Evolutionary conservation across 2,797 vertebrate species (phyloP).

Genomic region (Scyliorhinus canicula): DNA sequence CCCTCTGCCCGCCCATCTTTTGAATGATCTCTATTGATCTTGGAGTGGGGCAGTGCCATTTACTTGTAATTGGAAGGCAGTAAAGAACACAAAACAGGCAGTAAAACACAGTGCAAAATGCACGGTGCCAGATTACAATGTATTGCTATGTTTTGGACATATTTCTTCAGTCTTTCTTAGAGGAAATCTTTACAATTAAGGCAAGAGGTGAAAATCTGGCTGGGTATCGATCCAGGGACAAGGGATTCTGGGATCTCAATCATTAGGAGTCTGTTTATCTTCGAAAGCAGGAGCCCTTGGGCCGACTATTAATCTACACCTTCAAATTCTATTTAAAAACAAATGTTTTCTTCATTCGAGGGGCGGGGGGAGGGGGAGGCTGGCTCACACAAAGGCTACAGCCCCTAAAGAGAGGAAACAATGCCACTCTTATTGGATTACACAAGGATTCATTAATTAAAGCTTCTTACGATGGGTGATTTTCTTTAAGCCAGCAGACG

Average conservation of each 20-base stretch:
- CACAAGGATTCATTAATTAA: constrained; percentile 1
- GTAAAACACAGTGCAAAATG: constrained; percentile 38
- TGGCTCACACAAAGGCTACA: not conserved
- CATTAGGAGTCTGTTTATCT: constrained; percentile 35
- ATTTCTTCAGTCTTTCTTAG: not conserved
- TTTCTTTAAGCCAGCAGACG: not conserved
- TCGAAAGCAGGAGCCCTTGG: not conserved
- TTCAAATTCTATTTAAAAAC: not conserved
- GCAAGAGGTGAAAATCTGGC: not conserved
- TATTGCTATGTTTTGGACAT: constrained; percentile 29
- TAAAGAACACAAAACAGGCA: constrained; percentile 18
- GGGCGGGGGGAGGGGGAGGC: too few relatives aligned
- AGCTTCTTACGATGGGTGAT: not conserved
- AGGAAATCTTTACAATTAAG: constrained; percentile 34
- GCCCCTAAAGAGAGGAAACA: not conserved
- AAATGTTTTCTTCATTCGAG: not conserved
- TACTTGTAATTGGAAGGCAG: constrained; percentile 34
- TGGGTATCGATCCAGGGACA: not conserved
- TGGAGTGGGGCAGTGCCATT: not conserved
- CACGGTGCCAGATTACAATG: constrained; percentile 1
- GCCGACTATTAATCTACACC: not conserved
- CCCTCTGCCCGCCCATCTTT: not conserved
- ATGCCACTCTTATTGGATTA: not conserved
- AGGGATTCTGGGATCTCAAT: constrained; percentile 13
- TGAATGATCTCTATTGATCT: constrained; percentile 24